These are phyloP conservation scores for Syngnathus acus DNA, from an alignment of 2,797 vertebrate species.

Conservation along the genomic window DNA sequence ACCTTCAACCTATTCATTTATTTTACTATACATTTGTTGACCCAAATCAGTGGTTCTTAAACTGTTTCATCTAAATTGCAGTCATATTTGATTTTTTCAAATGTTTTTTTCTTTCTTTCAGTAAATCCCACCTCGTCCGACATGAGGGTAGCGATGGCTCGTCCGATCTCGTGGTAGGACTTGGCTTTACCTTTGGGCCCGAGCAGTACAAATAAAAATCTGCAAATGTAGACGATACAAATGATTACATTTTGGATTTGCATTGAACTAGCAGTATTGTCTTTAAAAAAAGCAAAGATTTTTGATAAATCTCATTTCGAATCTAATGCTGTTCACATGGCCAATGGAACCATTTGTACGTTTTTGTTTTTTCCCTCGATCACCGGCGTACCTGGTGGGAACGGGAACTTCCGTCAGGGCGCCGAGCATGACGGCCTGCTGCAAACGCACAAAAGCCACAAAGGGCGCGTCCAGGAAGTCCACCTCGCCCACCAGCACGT, in stretches of 20 bases:
- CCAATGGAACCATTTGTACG: no score
- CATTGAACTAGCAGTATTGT: neutral
- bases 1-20: no score
- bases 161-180: conserved; percentile 95
- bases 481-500: conserved; percentile 94
- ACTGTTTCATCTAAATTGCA: no score
- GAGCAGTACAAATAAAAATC: conserved; percentile 94
- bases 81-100: no score
- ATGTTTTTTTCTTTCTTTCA: no score
- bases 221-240: conserved; percentile 36
- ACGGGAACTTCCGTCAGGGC: conserved; percentile 95
- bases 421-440: conserved; percentile 95
- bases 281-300: no score
- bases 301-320: no score
- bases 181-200: conserved; percentile 98
- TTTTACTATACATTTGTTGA: no score
- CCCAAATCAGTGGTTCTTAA: no score
- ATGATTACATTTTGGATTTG: neutral
- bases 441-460: conserved; percentile 91
- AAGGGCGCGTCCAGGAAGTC: conserved; percentile 92
- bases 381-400: conserved; percentile 80
- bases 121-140: conserved; percentile 83
- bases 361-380: no score
- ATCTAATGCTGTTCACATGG: no score
- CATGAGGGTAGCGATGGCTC: conserved; percentile 96